Percentiles rank a stretch among this genome's conserved stretches.
Evolutionary conservation across 2,113 vertebrate species (phyloP).

Genomic region (Labeo catla): DNA sequence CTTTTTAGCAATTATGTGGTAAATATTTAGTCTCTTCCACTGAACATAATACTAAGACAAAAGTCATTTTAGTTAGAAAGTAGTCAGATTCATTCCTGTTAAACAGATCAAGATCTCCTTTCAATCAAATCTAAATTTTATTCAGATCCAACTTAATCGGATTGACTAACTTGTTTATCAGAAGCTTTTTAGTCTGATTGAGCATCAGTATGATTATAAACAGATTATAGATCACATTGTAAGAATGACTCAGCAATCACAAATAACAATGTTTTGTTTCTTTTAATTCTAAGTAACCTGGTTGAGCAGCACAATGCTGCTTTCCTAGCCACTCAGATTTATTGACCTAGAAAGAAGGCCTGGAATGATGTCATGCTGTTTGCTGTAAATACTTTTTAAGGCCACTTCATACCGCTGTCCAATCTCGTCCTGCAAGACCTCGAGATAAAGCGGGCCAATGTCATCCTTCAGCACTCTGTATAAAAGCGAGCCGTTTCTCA

Average conservation of each 20-base stretch:
- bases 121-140: background rate
- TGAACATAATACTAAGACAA: too few species aligned
- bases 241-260: background rate
- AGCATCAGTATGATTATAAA: background rate
- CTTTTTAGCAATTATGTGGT: too few species aligned
- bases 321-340: slow-evolving; percentile 3
- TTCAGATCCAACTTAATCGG: background rate
- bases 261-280: background rate
- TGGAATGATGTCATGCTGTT: slow-evolving; percentile 43
- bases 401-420: slow-evolving; percentile 58
- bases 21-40: too few species aligned
- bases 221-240: background rate
- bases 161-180: background rate
- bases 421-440: slow-evolving; percentile 63
- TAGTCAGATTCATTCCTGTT: too few species aligned
- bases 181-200: background rate
- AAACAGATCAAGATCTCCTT: background rate
- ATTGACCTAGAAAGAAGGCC: slow-evolving; percentile 16
- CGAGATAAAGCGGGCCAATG: slow-evolving; percentile 66
- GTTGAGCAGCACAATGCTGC: background rate
- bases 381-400: slow-evolving; percentile 55
- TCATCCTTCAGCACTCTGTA: slow-evolving; percentile 59
- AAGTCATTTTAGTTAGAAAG: too few species aligned
- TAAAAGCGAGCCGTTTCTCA: slow-evolving; percentile 60
- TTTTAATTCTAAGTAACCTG: background rate